Evolutionary conservation across 1,140 invertebrate genomes (phyloP).

Genomic region (Drosophila mayri): DNA sequence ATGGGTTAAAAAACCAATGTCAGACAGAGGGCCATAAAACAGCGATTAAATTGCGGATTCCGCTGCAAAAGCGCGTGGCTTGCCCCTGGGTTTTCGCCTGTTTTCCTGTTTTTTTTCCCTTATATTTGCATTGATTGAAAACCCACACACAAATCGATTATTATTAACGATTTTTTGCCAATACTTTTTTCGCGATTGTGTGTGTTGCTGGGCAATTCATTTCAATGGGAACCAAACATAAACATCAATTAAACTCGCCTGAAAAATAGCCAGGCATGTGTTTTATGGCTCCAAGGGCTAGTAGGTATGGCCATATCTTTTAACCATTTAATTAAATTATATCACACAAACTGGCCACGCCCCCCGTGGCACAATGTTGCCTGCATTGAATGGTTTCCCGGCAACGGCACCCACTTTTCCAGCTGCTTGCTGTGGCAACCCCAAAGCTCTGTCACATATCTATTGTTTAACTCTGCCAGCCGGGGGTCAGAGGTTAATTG

Average conservation of each 20-base stretch:
- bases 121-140: slow-evolving; percentile 68
- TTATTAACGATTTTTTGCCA: slow-evolving; percentile 75
- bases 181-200: slow-evolving; percentile 53
- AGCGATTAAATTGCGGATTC: slow-evolving; percentile 74
- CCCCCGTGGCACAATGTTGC: slow-evolving; percentile 16
- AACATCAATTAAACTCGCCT: slow-evolving; percentile 73
- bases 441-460: slow-evolving; percentile 33
- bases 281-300: slow-evolving; percentile 34
- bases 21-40: slow-evolving; percentile 43
- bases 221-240: slow-evolving; percentile 70
- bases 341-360: slow-evolving; percentile 36
- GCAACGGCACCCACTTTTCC: slow-evolving; percentile 4
- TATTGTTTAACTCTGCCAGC: slow-evolving; percentile 41
- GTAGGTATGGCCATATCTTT: slow-evolving; percentile 50
- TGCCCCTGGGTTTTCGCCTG: slow-evolving; percentile 14
- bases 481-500: slow-evolving; percentile 75
- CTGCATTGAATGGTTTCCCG: slow-evolving; percentile 22
- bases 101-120: slow-evolving; percentile 14
- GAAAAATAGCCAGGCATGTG: slow-evolving; percentile 56
- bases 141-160: slow-evolving; percentile 76
- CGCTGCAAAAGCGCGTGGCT: slow-evolving; percentile 30
- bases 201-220: slow-evolving; percentile 46
- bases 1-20: slow-evolving; percentile 30
- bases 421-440: slow-evolving; percentile 1
- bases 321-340: slow-evolving; percentile 71